These are phyloP conservation scores for Manduca sexta DNA, from an alignment of 1,140 invertebrate genomes.

Conservation along the genomic window DNA sequence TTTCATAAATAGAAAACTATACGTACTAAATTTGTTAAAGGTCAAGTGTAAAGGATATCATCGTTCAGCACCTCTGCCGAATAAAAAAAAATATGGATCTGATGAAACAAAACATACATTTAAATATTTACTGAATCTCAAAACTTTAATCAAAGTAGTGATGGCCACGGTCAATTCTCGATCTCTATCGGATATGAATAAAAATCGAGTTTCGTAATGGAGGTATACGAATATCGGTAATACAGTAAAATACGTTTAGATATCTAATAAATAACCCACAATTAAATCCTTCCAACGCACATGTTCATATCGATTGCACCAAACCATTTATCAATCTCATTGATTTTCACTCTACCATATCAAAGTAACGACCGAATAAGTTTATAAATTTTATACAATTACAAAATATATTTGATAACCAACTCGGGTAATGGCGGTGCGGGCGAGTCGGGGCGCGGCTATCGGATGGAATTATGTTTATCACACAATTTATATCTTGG, in stretches of 20 bases:
- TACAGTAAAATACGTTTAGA: constrained; percentile 10
- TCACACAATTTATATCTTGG: not conserved
- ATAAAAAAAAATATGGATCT: constrained; percentile 18
- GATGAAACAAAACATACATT: constrained; percentile 12
- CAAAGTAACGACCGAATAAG: constrained; percentile 17
- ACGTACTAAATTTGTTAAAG: not conserved
- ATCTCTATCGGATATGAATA: not conserved
- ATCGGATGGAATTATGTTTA: not conserved
- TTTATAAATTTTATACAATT: too few relatives aligned
- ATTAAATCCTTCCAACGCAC: constrained; percentile 7
- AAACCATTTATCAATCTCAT: constrained; percentile 40
- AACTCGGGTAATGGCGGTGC: not conserved
- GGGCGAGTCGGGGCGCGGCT: too few relatives aligned
- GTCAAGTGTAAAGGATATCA: not conserved
- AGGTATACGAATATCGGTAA: not conserved
- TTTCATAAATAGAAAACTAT: constrained; percentile 1
- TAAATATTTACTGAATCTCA: not conserved
- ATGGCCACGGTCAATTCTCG: constrained; percentile 32
- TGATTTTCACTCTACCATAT: constrained; percentile 29
- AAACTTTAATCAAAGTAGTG: constrained; percentile 19
- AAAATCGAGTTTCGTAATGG: not conserved
- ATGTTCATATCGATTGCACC: constrained; percentile 39
- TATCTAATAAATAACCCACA: constrained; percentile 13
- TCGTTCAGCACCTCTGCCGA: constrained; percentile 35
- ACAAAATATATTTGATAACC: constrained; percentile 29